Evolutionary conservation across 2,797 vertebrate genomes (phyloP).

Genomic region (Ispidina picta): DNA sequence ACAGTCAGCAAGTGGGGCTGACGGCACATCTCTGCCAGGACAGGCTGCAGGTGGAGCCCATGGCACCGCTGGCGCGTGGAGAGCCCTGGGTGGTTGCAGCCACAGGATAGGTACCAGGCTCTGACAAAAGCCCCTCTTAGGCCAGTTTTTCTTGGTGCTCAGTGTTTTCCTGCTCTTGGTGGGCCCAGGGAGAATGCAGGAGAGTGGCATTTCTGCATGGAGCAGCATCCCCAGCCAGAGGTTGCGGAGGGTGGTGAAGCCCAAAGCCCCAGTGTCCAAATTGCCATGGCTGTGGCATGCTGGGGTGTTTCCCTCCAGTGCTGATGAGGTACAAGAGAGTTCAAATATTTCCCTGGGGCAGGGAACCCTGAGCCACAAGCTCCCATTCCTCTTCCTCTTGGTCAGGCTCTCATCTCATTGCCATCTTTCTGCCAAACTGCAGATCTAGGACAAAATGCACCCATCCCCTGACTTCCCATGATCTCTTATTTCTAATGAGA

Average conservation of each 20-base stretch:
- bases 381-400: rapidly evolving
- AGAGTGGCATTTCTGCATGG: not conserved
- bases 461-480: not conserved
- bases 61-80: rapidly evolving
- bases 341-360: not conserved
- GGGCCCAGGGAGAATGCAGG: not conserved
- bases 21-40: rapidly evolving
- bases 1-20: rapidly evolving
- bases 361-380: not conserved
- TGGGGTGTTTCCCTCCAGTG: not conserved
- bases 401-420: not conserved
- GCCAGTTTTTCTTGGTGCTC: not conserved
- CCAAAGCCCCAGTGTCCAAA: not conserved
- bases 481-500: not conserved
- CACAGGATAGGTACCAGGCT: not conserved
- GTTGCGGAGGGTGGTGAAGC: not conserved
- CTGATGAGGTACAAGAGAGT: not conserved
- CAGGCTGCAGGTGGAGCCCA: rapidly evolving
- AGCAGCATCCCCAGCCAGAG: not conserved
- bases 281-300: rapidly evolving
- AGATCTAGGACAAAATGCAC: not conserved
- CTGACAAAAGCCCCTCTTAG: not conserved
- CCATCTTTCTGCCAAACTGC: not conserved
- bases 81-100: not conserved
- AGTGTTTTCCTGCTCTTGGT: not conserved